These are phyloP conservation scores for Habroteleia sp. DNA, from an alignment of 2,888 invertebrate genomes.

Conservation along the genomic window DNA sequence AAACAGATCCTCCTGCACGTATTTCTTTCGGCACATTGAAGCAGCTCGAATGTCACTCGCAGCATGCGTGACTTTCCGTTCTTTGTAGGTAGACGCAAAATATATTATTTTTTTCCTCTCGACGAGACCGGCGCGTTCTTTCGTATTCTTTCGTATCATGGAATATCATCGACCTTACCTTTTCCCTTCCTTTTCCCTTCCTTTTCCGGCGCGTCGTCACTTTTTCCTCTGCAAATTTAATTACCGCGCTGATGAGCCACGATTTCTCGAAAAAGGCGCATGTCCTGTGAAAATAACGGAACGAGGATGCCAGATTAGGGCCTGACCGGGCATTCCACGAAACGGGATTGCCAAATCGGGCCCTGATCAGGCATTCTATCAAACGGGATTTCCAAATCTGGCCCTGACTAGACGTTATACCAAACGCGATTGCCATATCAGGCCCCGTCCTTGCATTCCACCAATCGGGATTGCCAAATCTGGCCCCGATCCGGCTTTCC, in stretches of 20 bases:
- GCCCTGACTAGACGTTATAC: no score
- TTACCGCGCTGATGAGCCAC: conserved; percentile 67
- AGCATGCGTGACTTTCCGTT: conserved; percentile 49
- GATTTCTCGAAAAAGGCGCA: conserved; percentile 36
- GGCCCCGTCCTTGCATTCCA: no score
- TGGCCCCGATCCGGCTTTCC: no score
- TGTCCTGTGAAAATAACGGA: conserved; percentile 24
- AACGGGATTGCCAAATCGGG: no score
- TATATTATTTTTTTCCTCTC: conserved; percentile 34
- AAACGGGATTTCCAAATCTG: no score
- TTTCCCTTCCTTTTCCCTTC: background rate
- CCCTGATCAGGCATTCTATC: no score
- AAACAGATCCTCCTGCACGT: conserved; percentile 2
- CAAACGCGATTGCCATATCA: no score
- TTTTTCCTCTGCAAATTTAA: conserved; percentile 69
- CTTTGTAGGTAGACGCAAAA: conserved; percentile 39
- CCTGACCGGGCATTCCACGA: no score
- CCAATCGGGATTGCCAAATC: no score
- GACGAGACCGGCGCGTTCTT: conserved; percentile 1
- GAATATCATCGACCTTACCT: no score
- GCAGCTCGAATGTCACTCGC: conserved; percentile 40
- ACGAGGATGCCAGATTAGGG: no score
- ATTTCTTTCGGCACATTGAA: conserved; percentile 31
- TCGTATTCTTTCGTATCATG: conserved; percentile 11
- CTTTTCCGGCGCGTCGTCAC: background rate